A percentile compares a stretch with the other conserved stretches of the same genome.
These are phyloP conservation scores for Tachyglossus aculeatus DNA, from an alignment of 2,797 vertebrate genomes.

Conservation along the genomic window DNA sequence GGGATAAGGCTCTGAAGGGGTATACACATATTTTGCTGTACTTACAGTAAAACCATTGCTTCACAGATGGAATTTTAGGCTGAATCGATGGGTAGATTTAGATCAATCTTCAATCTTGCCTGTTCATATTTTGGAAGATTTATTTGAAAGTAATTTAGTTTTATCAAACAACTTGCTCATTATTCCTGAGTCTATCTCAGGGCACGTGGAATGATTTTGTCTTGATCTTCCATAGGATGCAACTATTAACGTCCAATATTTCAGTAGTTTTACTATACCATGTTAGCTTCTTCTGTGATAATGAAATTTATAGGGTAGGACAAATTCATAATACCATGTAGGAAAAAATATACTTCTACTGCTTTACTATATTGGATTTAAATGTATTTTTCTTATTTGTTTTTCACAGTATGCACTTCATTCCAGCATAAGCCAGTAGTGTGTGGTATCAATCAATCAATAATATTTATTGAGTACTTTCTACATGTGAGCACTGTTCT, in stretches of 20 bases:
- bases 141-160: neutral
- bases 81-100: neutral
- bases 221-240: neutral
- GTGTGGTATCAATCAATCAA: too few relatives aligned
- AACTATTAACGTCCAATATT: constrained; percentile 3
- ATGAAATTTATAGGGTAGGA: constrained; percentile 1
- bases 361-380: neutral
- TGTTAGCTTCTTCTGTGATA: constrained; percentile 10
- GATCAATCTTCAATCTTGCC: neutral
- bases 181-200: constrained; percentile 2
- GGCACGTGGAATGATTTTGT: neutral
- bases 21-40: too few relatives aligned
- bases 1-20: too few relatives aligned
- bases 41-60: too few relatives aligned
- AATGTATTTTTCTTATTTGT: neutral
- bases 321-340: neutral
- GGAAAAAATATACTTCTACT: constrained; percentile 23
- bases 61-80: neutral
- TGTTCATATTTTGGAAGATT: neutral
- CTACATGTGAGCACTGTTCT: too few relatives aligned
- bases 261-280: constrained; percentile 9
- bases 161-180: neutral
- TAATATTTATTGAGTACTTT: too few relatives aligned
- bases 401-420: neutral
- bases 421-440: too few relatives aligned